Evolutionary conservation across 2,113 vertebrate species (phyloP).

Genomic region (Cyanoderma ruficeps): DNA sequence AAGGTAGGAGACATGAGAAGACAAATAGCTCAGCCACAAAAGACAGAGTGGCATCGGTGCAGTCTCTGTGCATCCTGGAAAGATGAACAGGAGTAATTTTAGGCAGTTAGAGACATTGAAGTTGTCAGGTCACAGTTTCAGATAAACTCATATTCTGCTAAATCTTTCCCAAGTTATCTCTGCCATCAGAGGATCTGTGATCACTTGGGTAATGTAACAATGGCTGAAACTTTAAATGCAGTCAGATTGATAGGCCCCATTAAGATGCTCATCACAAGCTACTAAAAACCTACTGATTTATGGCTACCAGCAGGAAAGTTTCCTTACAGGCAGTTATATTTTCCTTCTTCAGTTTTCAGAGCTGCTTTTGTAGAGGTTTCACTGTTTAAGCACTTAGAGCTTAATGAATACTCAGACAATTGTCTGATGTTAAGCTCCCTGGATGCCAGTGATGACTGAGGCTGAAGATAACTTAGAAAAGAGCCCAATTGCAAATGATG

Average conservation of each 20-base stretch:
- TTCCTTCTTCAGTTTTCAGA: slow-evolving; percentile 10
- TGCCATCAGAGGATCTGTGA: not conserved
- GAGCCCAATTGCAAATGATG: not conserved
- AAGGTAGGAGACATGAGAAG: not conserved
- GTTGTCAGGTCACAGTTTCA: not conserved
- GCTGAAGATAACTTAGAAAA: not conserved
- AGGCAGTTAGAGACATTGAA: not conserved
- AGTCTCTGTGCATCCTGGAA: not conserved
- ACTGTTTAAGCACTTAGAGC: not conserved
- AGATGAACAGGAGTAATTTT: not conserved
- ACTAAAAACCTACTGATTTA: slow-evolving; percentile 1
- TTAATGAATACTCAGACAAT: slow-evolving; percentile 1
- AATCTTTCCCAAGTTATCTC: not conserved
- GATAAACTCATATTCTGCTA: not conserved
- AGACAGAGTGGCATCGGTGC: not conserved
- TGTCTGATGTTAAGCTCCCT: not conserved
- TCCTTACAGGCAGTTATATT: not conserved
- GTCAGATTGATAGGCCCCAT: not conserved
- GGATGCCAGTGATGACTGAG: not conserved
- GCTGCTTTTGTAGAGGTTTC: not conserved
- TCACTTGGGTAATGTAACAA: not conserved
- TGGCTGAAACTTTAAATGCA: not conserved
- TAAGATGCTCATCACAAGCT: slow-evolving; percentile 6
- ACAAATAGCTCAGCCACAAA: not conserved
- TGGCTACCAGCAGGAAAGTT: not conserved